These are phyloP conservation scores for Phortica magna DNA, from an alignment of 2,888 invertebrate species.

Conservation along the genomic window DNA sequence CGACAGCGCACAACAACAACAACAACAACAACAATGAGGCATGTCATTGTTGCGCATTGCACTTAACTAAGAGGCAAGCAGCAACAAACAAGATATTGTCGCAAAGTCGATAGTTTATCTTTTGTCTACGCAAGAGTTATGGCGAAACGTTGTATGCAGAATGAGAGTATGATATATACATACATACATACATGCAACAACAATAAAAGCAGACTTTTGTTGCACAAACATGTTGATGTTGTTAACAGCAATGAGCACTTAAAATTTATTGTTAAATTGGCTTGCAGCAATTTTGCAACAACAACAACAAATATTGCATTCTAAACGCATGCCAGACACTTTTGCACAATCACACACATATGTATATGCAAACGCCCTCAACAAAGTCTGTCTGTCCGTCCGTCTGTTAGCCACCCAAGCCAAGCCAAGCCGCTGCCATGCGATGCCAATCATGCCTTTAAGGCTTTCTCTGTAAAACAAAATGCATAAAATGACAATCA, in stretches of 20 bases:
- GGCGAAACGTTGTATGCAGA: not conserved
- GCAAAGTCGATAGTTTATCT: not conserved
- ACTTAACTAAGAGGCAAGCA: not conserved
- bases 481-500: conserved; percentile 47
- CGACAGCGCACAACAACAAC: not conserved
- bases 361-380: too few species aligned
- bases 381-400: not conserved
- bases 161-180: not conserved
- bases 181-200: not conserved
- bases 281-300: conserved; percentile 46
- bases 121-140: conserved; percentile 6
- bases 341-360: not conserved
- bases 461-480: not conserved
- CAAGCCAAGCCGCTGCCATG: too few species aligned
- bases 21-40: not conserved
- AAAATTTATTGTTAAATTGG: conserved; percentile 9
- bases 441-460: too few species aligned
- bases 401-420: not conserved
- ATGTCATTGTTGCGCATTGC: not conserved
- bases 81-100: not conserved
- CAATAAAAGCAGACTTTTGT: not conserved
- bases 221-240: not conserved
- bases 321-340: conserved; percentile 52
- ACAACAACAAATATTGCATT: conserved; percentile 59
- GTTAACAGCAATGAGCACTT: conserved; percentile 20